Conservation (phyloP, 2,888 invertebrate species). For the Spilarctia lutea region DNA sequence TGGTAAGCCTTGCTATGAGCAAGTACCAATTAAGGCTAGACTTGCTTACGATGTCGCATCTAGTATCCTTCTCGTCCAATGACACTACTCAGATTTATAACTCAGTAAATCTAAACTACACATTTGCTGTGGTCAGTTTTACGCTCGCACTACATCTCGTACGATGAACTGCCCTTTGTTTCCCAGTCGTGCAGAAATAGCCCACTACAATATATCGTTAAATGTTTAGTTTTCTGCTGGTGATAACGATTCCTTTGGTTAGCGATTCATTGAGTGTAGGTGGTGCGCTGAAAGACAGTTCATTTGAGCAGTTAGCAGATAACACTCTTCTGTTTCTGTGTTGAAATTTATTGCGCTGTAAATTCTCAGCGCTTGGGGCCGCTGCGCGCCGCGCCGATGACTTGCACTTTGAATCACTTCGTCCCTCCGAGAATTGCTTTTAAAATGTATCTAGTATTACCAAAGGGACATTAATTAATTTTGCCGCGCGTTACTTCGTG, state of each 20-base stretch:
- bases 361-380: constrained; percentile 61
- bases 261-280: constrained; percentile 54
- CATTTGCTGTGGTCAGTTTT: constrained; percentile 53
- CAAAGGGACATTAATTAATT: constrained; percentile 82
- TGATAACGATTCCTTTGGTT: constrained; percentile 55
- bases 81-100: constrained; percentile 52
- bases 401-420: constrained; percentile 68
- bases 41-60: constrained; percentile 29
- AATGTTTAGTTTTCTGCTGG: constrained; percentile 44
- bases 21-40: constrained; percentile 20
- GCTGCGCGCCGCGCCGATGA: constrained; percentile 66
- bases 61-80: constrained; percentile 35
- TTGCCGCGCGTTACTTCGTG: constrained; percentile 69
- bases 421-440: constrained; percentile 68
- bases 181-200: constrained; percentile 50
- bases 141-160: constrained; percentile 59
- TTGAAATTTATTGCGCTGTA: constrained; percentile 80
- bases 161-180: constrained; percentile 58
- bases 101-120: constrained; percentile 56
- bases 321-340: constrained; percentile 73
- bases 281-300: constrained; percentile 70
- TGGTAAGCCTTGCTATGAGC: constrained; percentile 26
- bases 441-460: constrained; percentile 72
- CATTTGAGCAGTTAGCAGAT: constrained; percentile 81
- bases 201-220: constrained; percentile 37